Evolutionary conservation across 30 jellyfish, hydroid and myxozoan genomes (phyloP).

Genomic region (Pseudorhiza aurosa): DNA sequence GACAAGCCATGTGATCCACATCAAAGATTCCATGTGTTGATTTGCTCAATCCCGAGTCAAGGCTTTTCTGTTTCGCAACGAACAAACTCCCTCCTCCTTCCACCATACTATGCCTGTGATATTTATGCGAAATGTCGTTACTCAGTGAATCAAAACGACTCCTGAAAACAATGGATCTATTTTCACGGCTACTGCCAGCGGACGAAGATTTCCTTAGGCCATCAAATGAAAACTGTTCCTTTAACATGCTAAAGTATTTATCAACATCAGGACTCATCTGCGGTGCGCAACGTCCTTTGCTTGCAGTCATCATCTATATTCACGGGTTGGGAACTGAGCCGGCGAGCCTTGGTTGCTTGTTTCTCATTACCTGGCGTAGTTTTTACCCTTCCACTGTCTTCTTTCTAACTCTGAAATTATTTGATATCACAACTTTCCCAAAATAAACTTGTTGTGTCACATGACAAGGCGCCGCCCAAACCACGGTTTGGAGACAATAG

Average conservation of each 20-base stretch:
- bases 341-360: slow-evolving; percentile 3
- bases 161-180: slow-evolving; percentile 47
- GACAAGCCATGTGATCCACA: slow-evolving; percentile 53
- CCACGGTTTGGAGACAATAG: not conserved
- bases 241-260: slow-evolving; percentile 59
- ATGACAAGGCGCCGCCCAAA: slow-evolving; percentile 55
- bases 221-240: slow-evolving; percentile 54
- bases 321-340: slow-evolving; percentile 5
- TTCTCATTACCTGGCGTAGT: slow-evolving; percentile 42
- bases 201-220: slow-evolving; percentile 61
- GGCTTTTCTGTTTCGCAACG: slow-evolving; percentile 48
- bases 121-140: slow-evolving; percentile 65
- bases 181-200: slow-evolving; percentile 44
- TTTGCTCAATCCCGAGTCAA: slow-evolving; percentile 46
- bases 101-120: slow-evolving; percentile 74
- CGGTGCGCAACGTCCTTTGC: slow-evolving; percentile 44
- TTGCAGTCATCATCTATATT: slow-evolving; percentile 52
- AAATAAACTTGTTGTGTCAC: slow-evolving; percentile 63
- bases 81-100: slow-evolving; percentile 52
- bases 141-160: slow-evolving; percentile 54
- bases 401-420: not conserved
- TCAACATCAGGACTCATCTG: slow-evolving; percentile 79
- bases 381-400: slow-evolving; percentile 12
- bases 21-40: slow-evolving; percentile 1
- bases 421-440: slow-evolving; percentile 5